Percentiles rank a stretch among this genome's conserved stretches.
phyloP scores from a whole-genome alignment of 1,140 invertebrate genomes.

The Drosophila littoralis region DNA sequence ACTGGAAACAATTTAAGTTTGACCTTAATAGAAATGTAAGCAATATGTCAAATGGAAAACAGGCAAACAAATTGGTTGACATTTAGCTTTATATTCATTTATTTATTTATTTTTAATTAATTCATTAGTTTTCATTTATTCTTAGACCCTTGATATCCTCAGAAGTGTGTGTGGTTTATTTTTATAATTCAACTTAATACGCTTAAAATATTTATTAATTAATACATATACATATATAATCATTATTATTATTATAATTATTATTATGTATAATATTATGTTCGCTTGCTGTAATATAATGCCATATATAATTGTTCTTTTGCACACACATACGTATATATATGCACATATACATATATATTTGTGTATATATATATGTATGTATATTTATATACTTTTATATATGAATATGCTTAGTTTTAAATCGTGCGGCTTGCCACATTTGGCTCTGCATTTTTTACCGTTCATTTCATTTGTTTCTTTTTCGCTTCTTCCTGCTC shows the following conservation, averaged over 20 bases:
- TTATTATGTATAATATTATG: neutral
- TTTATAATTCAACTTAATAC: constrained; percentile 65
- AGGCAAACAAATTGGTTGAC: constrained; percentile 53
- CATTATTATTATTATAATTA: constrained; percentile 41
- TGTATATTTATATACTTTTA: constrained; percentile 44
- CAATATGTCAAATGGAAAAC: neutral
- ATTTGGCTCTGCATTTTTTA: constrained; percentile 9
- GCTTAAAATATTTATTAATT: constrained; percentile 59
- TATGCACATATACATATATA: constrained; percentile 49
- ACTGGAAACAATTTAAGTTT: too few species aligned
- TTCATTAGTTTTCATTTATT: constrained; percentile 82
- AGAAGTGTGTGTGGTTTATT: constrained; percentile 73
- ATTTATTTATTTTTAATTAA: constrained; percentile 78
- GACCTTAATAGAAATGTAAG: too few species aligned
- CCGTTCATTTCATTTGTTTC: neutral
- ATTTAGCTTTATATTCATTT: constrained; percentile 83
- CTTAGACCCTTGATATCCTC: constrained; percentile 82
- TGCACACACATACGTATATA: constrained; percentile 40
- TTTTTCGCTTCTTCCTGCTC: constrained; percentile 13
- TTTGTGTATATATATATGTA: constrained; percentile 37
- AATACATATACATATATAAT: constrained; percentile 53
- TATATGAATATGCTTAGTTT: constrained; percentile 31
- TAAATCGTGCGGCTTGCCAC: constrained; percentile 8
- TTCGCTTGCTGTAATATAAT: constrained; percentile 67
- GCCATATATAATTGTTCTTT: constrained; percentile 70